Base-by-base conservation (phyloP, 1,140 invertebrate species). In the Drosophila dunni region DNA sequence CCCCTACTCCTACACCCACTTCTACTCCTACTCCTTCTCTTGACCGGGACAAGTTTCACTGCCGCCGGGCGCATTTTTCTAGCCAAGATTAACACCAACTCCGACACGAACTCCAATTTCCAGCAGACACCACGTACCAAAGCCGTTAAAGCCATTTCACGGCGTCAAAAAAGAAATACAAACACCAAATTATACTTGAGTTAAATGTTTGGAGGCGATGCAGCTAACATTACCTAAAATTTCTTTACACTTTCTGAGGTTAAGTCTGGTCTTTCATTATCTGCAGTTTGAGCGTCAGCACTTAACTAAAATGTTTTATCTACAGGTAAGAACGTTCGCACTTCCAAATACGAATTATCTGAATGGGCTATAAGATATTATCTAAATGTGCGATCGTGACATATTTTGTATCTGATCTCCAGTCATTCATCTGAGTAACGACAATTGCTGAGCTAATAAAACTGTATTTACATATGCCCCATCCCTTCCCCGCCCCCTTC, bases 11-110 rank as follows among this genome's bases (percentile, higher is more conserved):
- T 4, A 29, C 24, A 5, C 24, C 24, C 24, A 29, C 24, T 24
- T 3, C 24, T 24, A 24, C 24, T 29, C 24, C 24, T 29, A 29
- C 2, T 3, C 24, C 24, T 56, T 24, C 38, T 51, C 13, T 61
- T 73, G 75, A 68, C 63, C 34, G 38, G 57, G 57, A 36, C 66
- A 50, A 57, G 65, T 75, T 70, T 62, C 64, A 62, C 56, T 62
- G 70, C 70, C 44, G 38, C 24, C 64, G 68, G 64, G 64, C 68
- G n/a, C 15, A 51, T 46, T 61, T 48, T 42, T 29, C 46, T 38
- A 20, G 34, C 29, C 38, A 38, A 63, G 42, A 72, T 42, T 61
- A 63, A 48, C 58, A 17, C 36, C 34, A 64, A 11, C 51, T 70
- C 45, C 20, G 51, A 48, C 58, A 17, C 36, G 20, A 64, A 11